Conservation (phyloP, 2,113 vertebrate genomes). For the Cyanoliseus patagonus region DNA sequence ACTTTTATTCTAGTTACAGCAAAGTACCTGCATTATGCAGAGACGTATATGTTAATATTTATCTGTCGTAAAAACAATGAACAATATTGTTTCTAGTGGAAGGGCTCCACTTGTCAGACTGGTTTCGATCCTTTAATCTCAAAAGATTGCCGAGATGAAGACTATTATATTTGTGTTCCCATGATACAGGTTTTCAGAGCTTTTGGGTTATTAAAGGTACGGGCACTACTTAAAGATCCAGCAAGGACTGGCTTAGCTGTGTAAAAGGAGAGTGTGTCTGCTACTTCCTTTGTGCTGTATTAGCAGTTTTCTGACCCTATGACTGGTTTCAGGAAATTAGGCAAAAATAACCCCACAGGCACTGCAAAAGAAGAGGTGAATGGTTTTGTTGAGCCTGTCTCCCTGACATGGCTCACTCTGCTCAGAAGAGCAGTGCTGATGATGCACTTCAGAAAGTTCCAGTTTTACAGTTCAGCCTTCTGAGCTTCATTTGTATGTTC, state of each 20-base stretch:
- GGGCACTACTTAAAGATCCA: not conserved
- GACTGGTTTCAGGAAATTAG: not conserved
- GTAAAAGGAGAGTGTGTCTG: not conserved
- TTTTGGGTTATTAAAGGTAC: not conserved
- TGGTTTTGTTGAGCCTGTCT: not conserved
- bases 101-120: not conserved
- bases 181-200: rapidly evolving
- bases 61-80: not conserved
- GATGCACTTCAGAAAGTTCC: not conserved
- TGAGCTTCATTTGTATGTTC: not conserved
- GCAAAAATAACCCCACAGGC: not conserved
- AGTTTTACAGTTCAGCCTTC: not conserved
- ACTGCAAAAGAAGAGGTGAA: not conserved
- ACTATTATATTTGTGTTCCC: not conserved
- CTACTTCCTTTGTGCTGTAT: not conserved
- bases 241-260: not conserved
- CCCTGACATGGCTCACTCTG: not conserved
- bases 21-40: not conserved
- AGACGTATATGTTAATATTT: not conserved
- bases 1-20: not conserved
- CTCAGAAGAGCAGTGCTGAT: not conserved
- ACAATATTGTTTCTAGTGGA: not conserved
- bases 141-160: not conserved
- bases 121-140: not conserved
- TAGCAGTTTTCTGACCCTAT: not conserved